Base-by-base conservation (phyloP, 2,797 vertebrate genomes). In the Poecile montanus region DNA sequence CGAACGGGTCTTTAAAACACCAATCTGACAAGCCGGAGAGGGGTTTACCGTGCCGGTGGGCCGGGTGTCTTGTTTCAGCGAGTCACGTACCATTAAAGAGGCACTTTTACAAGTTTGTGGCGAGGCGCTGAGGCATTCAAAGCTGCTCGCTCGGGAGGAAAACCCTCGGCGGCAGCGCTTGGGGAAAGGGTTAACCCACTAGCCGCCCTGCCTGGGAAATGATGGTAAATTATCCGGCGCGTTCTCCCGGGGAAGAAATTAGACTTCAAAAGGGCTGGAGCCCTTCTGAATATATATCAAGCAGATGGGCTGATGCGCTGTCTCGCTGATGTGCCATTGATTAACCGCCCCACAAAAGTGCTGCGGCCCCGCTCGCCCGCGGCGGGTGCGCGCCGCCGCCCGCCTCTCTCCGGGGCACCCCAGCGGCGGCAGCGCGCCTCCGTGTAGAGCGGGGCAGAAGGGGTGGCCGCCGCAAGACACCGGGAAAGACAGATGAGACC, bases 181-280 rank as follows among this genome's bases (percentile, higher is more conserved):
- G 79, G 85, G 82, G 91, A 96, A 95, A 93, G 94, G 94, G 94
- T 94, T 95, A 94, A 94, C 63, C 60, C 53, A 26, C 84, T 16
- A 85, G 34, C 71, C 88, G 40, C 83, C 80, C 68, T 54, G 74
- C 61, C 92, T 74, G 19, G 45, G 91, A 80, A 88, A 88, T 47
- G 90, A 88, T 81, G 94, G 76, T 93, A 93, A 94, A 95, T 94
- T 93, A 93, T 91, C 93, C 93, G n/a, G 85, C 80, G 82, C 72
- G 77, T 95, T 92, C 95, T 95, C 95, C 87, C 48, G 58, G 90
- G 92, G 92, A 94, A 91, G 96, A 97, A 97, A 96, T 96, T 95
- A 91, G 95, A 95, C 93, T 66, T 32, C 87, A 85, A 91, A 94
- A 93, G 94, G 83, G 94, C 85, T 76, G 89, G 87, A 96, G 82